Conservation (phyloP, 2,113 vertebrate species). For the Triplophysa dalaica region DNA sequence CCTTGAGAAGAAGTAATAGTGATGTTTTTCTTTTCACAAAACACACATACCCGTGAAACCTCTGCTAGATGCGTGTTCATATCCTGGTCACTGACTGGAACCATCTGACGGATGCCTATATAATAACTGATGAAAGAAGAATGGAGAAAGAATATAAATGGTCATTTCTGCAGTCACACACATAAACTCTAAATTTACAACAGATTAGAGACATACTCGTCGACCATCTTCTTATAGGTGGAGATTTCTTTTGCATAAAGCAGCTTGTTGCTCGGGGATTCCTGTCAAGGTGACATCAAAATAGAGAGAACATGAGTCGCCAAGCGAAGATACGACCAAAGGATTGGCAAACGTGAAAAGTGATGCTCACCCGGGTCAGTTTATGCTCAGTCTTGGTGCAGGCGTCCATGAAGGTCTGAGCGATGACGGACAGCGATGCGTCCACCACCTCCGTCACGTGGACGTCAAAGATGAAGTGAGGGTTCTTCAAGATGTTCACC, state of each 20-base stretch:
- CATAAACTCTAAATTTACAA: not conserved
- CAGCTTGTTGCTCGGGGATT: conserved; percentile 97
- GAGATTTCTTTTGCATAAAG: conserved; percentile 97
- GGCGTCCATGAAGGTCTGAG: conserved; percentile 98
- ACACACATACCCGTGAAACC: conserved; percentile 85
- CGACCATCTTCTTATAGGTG: conserved; percentile 98
- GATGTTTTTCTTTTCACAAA: not conserved
- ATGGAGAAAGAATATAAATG: not conserved
- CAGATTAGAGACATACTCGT: conserved; percentile 84
- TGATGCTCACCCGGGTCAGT: conserved; percentile 83
- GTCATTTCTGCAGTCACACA: not conserved
- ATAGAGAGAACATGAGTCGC: not conserved
- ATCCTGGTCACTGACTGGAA: conserved; percentile 95
- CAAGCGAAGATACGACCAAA: not conserved
- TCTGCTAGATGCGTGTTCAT: conserved; percentile 98
- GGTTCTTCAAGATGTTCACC: conserved; percentile 98
- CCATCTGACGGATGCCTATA: conserved; percentile 91
- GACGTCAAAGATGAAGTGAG: conserved; percentile 93
- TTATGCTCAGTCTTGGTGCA: conserved; percentile 98
- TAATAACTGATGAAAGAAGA: conserved; percentile 80
- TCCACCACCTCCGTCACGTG: conserved; percentile 94
- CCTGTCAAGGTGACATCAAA: conserved; percentile 68
- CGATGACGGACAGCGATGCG: conserved; percentile 92
- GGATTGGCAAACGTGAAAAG: not conserved
- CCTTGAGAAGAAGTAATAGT: not conserved